Evolutionary conservation across 1,140 invertebrate species (phyloP), one percentile per base, ranked within the genome.

Genomic region (Dysdera silvatica): DNA sequence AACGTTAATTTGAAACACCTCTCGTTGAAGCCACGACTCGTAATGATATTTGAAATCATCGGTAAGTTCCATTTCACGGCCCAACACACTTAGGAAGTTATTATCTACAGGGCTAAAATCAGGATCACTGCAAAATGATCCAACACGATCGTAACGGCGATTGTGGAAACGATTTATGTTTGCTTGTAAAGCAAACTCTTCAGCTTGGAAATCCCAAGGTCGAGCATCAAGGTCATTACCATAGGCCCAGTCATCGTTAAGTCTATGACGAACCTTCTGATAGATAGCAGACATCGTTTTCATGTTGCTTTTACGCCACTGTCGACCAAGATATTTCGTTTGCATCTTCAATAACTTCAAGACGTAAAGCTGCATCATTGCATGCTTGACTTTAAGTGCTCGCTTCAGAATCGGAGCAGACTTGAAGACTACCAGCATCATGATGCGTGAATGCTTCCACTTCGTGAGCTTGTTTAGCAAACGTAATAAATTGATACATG

Each of bases 351-450:
- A 77, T 32, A 99, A 78, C 77, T 99, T 99, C 41, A 99, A 80
- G 6, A 97, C 91, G 76, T 99, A 99, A 54, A 99, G 80, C 78
- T 99, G 97, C 83, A 98, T 92, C 84, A 99, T 89, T 2, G 94
- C 91, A 78, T 99, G 92, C 55, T 90, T 83, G 0, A 95, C 81
- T 82, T 96, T 96, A 10, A 99, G 79, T 7, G 94, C 94, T 67
- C 95, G 82, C 78, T 98, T 99, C 37, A 99, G 79, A 69, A 99
- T 98, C 0, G 96, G 95, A 7, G 96, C 95, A 49, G 95, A 98
- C 80, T 99, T 99, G 75, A 99, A 99, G 2, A 99, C 94, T 47
- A 99, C 95, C 48, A 99, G 79, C 94, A 99, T 98, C 95, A 99
- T 99, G 29, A 98, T 98, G 68, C 97, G 83, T 26, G 95, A 96